phyloP scores from a whole-genome alignment of 92 coral and sea anemone genomes.

The Nematostella vectensis region DNA sequence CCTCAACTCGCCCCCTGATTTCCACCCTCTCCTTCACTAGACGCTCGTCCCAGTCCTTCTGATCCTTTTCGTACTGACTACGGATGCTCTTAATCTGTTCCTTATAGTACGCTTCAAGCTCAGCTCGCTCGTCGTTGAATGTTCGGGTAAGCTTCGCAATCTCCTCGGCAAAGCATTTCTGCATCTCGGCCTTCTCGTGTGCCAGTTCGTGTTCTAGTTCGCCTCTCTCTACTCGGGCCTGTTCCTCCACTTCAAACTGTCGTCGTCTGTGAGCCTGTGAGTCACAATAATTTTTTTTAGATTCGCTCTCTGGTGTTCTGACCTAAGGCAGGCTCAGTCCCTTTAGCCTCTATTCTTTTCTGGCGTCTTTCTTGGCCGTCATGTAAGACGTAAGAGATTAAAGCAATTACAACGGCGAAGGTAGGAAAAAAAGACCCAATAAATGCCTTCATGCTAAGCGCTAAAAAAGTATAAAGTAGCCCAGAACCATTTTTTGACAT shows the following conservation, averaged over 20 bases:
- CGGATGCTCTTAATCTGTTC: constrained; percentile 51
- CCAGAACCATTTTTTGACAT: no score
- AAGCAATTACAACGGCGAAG: no score
- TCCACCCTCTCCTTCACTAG: constrained; percentile 57
- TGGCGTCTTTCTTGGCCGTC: no score
- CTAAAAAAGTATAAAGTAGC: no score
- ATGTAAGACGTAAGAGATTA: no score
- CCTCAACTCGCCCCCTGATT: constrained; percentile 61
- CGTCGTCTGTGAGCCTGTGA: no score
- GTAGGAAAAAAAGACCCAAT: no score
- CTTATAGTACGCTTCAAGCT: constrained; percentile 74
- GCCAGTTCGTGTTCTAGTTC: constrained; percentile 66
- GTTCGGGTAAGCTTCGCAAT: constrained; percentile 79
- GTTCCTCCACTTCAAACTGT: constrained; percentile 76
- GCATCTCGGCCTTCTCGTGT: constrained; percentile 82
- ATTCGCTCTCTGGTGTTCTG: no score
- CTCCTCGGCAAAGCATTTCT: constrained; percentile 74
- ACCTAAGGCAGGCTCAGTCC: no score
- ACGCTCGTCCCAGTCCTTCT: constrained; percentile 52
- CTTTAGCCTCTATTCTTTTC: no score
- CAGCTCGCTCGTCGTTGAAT: constrained; percentile 75
- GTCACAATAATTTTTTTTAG: no score
- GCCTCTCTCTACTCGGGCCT: constrained; percentile 50
- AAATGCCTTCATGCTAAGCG: no score
- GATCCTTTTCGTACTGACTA: constrained; percentile 46